Conservation (phyloP, 2,797 vertebrate species). For the Phrynocephalus forsythii region DNA sequence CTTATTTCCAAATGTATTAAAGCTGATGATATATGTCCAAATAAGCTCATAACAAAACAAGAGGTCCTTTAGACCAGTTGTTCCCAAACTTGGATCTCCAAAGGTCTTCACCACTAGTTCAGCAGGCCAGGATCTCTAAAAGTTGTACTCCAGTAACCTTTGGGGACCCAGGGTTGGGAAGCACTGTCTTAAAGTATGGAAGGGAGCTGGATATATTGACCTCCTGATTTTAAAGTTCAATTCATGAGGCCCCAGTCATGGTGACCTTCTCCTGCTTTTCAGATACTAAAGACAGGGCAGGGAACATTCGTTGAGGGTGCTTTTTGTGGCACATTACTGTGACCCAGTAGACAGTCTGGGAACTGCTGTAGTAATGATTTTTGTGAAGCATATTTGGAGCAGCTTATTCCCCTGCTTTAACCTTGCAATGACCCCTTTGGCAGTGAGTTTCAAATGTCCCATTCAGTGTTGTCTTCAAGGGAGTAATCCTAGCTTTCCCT, state of each 20-base stretch:
- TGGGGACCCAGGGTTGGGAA: too few relatives aligned
- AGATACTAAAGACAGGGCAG: neutral
- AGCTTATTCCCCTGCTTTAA: neutral
- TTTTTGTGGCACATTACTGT: neutral
- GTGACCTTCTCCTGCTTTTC: neutral
- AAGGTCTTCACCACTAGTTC: too few relatives aligned
- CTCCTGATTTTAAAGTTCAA: neutral
- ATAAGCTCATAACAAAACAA: neutral
- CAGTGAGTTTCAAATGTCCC: conserved; percentile 25
- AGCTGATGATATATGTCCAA: neutral
- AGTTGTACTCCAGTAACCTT: too few relatives aligned
- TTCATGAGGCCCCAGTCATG: neutral
- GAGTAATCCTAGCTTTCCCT: conserved; percentile 50
- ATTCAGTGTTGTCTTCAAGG: conserved; percentile 20
- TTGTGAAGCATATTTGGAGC: conserved; percentile 4
- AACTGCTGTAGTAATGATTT: conserved; percentile 12
- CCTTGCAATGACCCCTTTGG: conserved; percentile 13
- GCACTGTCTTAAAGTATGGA: neutral
- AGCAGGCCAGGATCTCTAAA: too few relatives aligned
- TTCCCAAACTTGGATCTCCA: neutral
- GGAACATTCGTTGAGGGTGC: too few relatives aligned
- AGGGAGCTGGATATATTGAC: neutral
- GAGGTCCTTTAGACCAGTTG: too few relatives aligned
- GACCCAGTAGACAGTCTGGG: neutral
- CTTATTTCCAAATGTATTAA: conserved; percentile 3